phyloP scores from a whole-genome alignment of 2,888 invertebrate species.

The Tetragonisca angustula region DNA sequence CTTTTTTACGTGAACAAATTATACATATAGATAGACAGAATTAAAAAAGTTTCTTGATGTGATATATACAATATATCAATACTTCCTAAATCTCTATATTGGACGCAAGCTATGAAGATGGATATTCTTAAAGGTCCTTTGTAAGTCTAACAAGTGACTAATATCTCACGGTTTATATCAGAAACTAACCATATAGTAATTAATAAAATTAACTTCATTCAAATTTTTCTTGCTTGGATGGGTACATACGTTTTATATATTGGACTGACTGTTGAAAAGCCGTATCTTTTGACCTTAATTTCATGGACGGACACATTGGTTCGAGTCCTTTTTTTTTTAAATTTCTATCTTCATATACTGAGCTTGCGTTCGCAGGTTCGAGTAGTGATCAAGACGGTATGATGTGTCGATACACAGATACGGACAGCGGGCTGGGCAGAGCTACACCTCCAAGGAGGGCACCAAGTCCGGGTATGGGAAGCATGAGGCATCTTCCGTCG shows the following conservation, averaged over 20 bases:
- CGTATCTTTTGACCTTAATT: slow-evolving; percentile 34
- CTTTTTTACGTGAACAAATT: slow-evolving; percentile 5
- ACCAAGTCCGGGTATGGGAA: slow-evolving; percentile 92
- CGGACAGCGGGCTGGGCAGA: slow-evolving; percentile 94
- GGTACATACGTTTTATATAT: slow-evolving; percentile 33
- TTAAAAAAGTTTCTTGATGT: slow-evolving; percentile 16
- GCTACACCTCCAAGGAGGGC: slow-evolving; percentile 95
- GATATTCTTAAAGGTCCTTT: slow-evolving; percentile 59
- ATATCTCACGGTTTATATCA: slow-evolving; percentile 55
- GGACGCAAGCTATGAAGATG: slow-evolving; percentile 65
- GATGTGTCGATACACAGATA: slow-evolving; percentile 86
- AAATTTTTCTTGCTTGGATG: slow-evolving; percentile 58
- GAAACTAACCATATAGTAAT: slow-evolving; percentile 63
- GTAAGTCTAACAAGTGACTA: slow-evolving; percentile 70
- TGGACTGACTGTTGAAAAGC: slow-evolving; percentile 14
- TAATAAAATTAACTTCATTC: slow-evolving; percentile 33
- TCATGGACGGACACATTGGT: slow-evolving; percentile 40
- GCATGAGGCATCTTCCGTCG: slow-evolving; percentile 91
- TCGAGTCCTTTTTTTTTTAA: slow-evolving; percentile 37
- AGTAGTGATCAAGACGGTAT: slow-evolving; percentile 86
- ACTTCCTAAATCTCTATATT: slow-evolving; percentile 38
- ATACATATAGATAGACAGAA: slow-evolving; percentile 7
- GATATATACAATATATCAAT: slow-evolving; percentile 13
- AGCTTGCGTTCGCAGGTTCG: slow-evolving; percentile 84
- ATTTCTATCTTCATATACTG: slow-evolving; percentile 68